Evolutionary conservation across 2,888 invertebrate species (phyloP).

Genomic region (Acrocyrtus sp.): DNA sequence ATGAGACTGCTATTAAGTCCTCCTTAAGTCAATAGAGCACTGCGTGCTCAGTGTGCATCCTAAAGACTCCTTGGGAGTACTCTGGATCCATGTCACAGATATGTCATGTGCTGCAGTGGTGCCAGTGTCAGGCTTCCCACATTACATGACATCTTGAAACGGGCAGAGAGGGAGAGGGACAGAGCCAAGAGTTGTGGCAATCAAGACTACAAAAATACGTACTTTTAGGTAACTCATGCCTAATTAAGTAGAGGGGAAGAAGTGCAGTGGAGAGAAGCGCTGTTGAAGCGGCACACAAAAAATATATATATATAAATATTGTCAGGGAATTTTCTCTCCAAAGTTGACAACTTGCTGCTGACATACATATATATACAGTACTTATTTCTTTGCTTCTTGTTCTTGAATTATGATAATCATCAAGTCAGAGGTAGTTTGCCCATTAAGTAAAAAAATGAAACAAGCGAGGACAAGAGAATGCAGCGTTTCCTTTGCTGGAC

Average conservation of each 20-base stretch:
- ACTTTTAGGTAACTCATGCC: too few species aligned
- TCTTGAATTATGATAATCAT: slow-evolving; percentile 53
- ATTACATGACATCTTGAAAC: slow-evolving; percentile 43
- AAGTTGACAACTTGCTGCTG: slow-evolving; percentile 51
- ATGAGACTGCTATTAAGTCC: too few species aligned
- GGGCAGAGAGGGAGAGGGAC: slow-evolving; percentile 9
- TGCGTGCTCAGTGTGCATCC: too few species aligned
- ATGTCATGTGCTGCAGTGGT: slow-evolving; percentile 27
- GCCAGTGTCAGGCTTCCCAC: slow-evolving; percentile 35
- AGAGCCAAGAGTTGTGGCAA: not conserved
- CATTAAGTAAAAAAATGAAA: slow-evolving; percentile 32
- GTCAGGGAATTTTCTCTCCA: slow-evolving; percentile 40
- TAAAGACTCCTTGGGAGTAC: slow-evolving; percentile 20
- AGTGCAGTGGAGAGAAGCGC: slow-evolving; percentile 1
- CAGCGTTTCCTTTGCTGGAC: not conserved
- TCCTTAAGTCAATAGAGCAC: too few species aligned
- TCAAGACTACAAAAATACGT: not conserved
- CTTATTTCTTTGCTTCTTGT: slow-evolving; percentile 49
- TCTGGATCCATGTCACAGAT: slow-evolving; percentile 41
- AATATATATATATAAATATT: slow-evolving; percentile 28
- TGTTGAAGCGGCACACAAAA: too few species aligned
- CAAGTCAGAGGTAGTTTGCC: slow-evolving; percentile 47
- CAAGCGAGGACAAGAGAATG: slow-evolving; percentile 42
- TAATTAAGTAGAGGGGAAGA: not conserved
- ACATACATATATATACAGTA: too few species aligned